Conservation (phyloP, 2,888 invertebrate genomes). For the Timema cristinae region DNA sequence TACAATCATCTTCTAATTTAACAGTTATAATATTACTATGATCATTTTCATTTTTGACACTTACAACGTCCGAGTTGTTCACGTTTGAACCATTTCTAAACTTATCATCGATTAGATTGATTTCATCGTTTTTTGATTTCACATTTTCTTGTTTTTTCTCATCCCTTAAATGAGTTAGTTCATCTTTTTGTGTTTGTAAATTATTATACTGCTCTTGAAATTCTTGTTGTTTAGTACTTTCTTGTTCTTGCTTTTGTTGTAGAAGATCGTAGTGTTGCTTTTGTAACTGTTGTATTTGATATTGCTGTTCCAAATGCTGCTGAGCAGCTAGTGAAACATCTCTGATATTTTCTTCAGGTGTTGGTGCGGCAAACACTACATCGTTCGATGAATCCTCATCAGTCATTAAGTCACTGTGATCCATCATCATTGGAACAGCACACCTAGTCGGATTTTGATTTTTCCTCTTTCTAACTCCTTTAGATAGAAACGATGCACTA, state of each 20-base stretch:
- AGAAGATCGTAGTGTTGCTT: too few relatives aligned
- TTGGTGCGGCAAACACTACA: conserved; percentile 46
- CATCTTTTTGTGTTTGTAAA: too few relatives aligned
- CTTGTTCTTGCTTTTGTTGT: conserved; percentile 16
- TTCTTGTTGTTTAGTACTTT: too few relatives aligned
- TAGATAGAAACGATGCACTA: conserved; percentile 34
- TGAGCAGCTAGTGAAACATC: conserved; percentile 38
- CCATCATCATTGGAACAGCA: conserved; percentile 54
- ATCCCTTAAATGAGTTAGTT: too few relatives aligned
- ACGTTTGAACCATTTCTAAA: too few relatives aligned
- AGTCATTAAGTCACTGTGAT: conserved; percentile 49
- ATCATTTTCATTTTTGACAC: conserved; percentile 17
- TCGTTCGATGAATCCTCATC: conserved; percentile 61
- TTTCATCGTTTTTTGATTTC: conserved; percentile 22
- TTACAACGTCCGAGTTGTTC: not conserved
- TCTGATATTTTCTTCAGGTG: conserved; percentile 41
- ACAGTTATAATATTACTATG: conserved; percentile 19
- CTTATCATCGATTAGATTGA: too few relatives aligned
- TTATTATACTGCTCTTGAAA: too few relatives aligned
- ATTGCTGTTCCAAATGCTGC: conserved; percentile 29
- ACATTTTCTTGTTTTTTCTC: conserved; percentile 25
- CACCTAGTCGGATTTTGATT: conserved; percentile 83
- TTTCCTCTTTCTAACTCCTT: conserved; percentile 80
- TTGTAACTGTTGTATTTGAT: conserved; percentile 21
- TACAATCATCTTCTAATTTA: too few relatives aligned